Base-by-base conservation (phyloP, 2,888 invertebrate species). In the Drosophila austrosaltans region DNA sequence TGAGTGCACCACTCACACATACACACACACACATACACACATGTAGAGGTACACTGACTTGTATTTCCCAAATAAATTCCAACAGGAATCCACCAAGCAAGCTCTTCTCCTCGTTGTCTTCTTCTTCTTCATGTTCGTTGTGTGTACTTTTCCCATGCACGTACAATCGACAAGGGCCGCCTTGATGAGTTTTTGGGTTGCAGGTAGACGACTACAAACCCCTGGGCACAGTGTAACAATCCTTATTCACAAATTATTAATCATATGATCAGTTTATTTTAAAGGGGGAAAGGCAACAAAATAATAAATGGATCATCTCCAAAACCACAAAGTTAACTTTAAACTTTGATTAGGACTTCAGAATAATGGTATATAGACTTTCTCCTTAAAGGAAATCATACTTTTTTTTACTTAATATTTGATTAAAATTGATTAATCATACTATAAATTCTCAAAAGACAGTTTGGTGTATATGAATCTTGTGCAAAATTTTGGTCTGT, bases 71-170 rank as follows among this genome's bases (percentile, higher is more conserved):
- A 87, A 90, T 89, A 86, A 89, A 90, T 90, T 91, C 91, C 91
- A 91, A 90, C 91, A 91, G 91, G 91, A 91, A 91, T 91, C 86
- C 81, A 77, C 82, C 48, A 79, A 81, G 81, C 79, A 80, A 56
- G 48, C 48, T 48, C 48, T 48, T 12, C 48, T 48, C 48, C 10
- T 48, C 48, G 16, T 44, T 20, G 20, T 44, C 20, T 44, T 16
- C 44, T 44, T 20, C 66, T 39, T 53, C 66, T 48, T 25, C 69
- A 53, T 56, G 63, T 58, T 61, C 71, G 56, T 44, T 86, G 83
- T 90, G 89, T 90, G 89, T 91, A 88, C 89, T 90, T 91, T 91
- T 91, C 91, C 91, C 91, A 91, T 91, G 82, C 81, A 84, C 76
- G 86, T 89, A 89, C 89, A 84, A 84, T 83, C 89, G 89, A 84